Evolutionary conservation across 2,797 vertebrate species (phyloP), one percentile per base, ranked within the genome.

Genomic region (Sebastes diaconus): DNA sequence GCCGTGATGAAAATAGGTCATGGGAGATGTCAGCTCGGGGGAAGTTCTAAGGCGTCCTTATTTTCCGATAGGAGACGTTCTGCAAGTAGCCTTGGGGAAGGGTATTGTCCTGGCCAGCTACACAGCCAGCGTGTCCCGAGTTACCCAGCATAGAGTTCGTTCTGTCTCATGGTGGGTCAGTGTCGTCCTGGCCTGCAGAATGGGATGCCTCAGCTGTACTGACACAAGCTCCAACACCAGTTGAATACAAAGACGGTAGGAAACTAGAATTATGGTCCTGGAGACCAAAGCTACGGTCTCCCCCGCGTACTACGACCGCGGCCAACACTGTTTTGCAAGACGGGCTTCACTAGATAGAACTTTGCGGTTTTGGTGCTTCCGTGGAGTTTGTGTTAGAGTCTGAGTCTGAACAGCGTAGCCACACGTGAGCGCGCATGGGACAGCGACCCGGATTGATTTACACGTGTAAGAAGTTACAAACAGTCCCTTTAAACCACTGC

Each of bases 1-100:
- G 89, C 80, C 64, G 73, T 87, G 84, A 90, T 90, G 90, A 88
- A 95, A 94, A 94, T 90, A 79, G 92, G 93, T 95, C 94, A 95
- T 87, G 92, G 83, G 87, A 93, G 89, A 93, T 89, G 90, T 88
- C 83, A 87, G 88, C 85, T 87, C 24, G n/a, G 32, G 83, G 80
- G 86, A 68, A 81, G 73, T 86, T 90, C 50, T 36, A 36, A 87
- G 86, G 84, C 59, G 36, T 59, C 79, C 81, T 91, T 81, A 90
- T 90, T 92, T 93, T 91, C 76, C 30, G 8, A 75, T 57, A 64
- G 73, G 88, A 94, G 81, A 88, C 81, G 83, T 91, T 90, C 39
- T 85, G 80, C 74, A 65, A 67, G 79, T 39, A 34, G 91, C 92
- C 88, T 77, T 30, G 46, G 87, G 91, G 83, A 89, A 91, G 74